Conservation (phyloP, 1,140 invertebrate species). For the Himalopsyche phryganea region DNA sequence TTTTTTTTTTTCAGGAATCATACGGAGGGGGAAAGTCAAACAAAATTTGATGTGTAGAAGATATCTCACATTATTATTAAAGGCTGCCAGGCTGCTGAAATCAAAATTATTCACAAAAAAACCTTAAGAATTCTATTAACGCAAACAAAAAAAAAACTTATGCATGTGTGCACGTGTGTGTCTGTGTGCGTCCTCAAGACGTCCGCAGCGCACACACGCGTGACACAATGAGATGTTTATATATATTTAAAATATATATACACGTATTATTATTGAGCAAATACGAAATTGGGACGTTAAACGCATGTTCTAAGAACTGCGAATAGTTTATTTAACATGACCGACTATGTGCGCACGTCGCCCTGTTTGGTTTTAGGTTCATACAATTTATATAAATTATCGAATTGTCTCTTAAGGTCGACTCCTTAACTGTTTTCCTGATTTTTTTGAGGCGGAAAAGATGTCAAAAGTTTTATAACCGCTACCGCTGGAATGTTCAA, state of each 20-base stretch:
- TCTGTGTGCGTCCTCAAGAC: not conserved
- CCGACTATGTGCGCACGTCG: not conserved
- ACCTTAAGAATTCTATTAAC: constrained; percentile 1
- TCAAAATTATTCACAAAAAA: constrained; percentile 1
- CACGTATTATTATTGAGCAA: not conserved
- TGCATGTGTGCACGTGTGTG: not conserved
- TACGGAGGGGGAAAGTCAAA: constrained; percentile 18
- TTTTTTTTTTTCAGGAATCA: constrained; percentile 22
- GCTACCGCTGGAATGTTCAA: too few relatives aligned
- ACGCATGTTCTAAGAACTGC: not conserved
- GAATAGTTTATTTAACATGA: not conserved
- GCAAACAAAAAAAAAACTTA: not conserved
- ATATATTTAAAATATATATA: constrained; percentile 3
- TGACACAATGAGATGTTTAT: not conserved
- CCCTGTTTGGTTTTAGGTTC: too few relatives aligned
- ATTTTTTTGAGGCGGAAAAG: too few relatives aligned
- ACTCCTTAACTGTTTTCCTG: too few relatives aligned
- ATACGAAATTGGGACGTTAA: too few relatives aligned
- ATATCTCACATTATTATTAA: constrained; percentile 17
- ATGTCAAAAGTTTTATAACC: too few relatives aligned
- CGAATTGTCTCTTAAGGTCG: too few relatives aligned
- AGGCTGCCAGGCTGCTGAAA: constrained; percentile 6
- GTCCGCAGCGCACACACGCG: not conserved
- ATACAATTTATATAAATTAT: too few relatives aligned
- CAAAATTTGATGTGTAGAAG: constrained; percentile 25